Evolutionary conservation across 2,113 vertebrate species (phyloP).

Genomic region (Hylia prasina): DNA sequence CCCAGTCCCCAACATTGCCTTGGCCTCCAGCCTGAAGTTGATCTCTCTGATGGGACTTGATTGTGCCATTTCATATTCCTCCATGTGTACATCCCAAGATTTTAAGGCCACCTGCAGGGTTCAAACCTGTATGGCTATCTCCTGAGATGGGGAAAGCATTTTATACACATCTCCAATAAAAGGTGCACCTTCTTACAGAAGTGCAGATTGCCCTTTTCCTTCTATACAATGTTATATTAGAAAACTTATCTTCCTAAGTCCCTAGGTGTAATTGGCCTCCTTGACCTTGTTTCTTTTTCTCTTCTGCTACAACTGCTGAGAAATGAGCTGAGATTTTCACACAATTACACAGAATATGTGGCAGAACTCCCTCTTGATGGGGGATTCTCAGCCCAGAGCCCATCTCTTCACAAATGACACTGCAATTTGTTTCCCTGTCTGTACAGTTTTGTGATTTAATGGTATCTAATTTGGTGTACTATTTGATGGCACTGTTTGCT

Average conservation of each 20-base stretch:
- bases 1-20: fast-evolving
- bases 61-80: neutral
- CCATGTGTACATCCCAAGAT: neutral
- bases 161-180: neutral
- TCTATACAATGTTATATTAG: neutral
- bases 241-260: neutral
- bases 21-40: neutral
- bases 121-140: neutral
- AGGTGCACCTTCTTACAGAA: neutral
- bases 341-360: neutral
- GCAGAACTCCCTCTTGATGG: fast-evolving
- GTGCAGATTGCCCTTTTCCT: neutral
- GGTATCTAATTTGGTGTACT: fast-evolving
- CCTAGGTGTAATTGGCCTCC: neutral
- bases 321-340: neutral
- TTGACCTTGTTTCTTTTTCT: neutral
- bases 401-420: neutral
- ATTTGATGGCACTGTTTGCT: neutral
- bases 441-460: neutral
- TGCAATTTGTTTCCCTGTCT: neutral
- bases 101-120: neutral
- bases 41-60: neutral
- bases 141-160: neutral
- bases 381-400: neutral
- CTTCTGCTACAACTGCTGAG: neutral